phyloP scores from a whole-genome alignment of 2,113 vertebrate genomes.

The Microcebus griseorufus region DNA sequence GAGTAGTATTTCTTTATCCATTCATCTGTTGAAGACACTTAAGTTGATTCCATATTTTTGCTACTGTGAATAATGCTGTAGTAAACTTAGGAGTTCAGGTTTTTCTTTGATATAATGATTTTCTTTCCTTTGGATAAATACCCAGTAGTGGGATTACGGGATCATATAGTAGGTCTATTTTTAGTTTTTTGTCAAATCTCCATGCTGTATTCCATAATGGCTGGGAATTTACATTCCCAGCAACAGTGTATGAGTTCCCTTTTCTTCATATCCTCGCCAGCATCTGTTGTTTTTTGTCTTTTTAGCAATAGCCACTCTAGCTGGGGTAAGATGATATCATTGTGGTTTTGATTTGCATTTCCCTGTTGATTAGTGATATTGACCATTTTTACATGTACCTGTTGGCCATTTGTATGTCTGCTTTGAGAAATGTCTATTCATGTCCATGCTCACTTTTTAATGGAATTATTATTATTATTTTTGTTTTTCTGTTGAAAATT shows the following conservation, averaged over 20 bases:
- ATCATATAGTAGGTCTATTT: too few species aligned
- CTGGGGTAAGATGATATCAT: background rate
- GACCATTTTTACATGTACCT: background rate
- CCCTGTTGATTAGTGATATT: background rate
- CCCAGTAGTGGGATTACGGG: too few species aligned
- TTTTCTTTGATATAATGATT: too few species aligned
- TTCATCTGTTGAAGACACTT: too few species aligned
- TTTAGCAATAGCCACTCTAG: background rate
- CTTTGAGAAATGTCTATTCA: background rate
- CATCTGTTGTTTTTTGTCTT: background rate
- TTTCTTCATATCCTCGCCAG: background rate
- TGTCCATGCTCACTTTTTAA: background rate
- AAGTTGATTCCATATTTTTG: too few species aligned
- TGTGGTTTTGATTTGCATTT: background rate
- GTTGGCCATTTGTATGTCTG: background rate
- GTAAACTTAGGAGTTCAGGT: too few species aligned
- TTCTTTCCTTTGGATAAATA: too few species aligned
- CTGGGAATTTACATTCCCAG: too few species aligned
- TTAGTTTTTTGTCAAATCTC: too few species aligned
- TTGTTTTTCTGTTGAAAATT: background rate
- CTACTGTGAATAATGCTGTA: too few species aligned
- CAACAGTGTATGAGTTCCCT: background rate
- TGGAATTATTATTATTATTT: background rate
- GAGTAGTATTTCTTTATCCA: too few species aligned
- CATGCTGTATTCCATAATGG: too few species aligned